phyloP scores from a whole-genome alignment of 2,113 vertebrate species.

The Prinia subflava region DNA sequence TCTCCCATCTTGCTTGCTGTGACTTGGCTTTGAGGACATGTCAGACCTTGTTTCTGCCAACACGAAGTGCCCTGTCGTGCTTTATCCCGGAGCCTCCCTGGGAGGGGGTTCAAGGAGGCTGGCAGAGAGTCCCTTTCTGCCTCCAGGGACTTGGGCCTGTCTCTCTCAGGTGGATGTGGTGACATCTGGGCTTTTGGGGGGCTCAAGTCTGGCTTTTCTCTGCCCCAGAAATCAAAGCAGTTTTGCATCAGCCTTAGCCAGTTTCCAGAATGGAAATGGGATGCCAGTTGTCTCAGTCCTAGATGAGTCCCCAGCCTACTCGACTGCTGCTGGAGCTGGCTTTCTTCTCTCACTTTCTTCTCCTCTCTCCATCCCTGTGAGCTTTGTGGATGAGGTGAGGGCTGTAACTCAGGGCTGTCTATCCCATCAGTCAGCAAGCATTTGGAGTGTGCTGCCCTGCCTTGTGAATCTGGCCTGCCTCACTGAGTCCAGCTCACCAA shows the following conservation, averaged over 20 bases:
- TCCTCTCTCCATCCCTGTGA: background rate
- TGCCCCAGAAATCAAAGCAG: background rate
- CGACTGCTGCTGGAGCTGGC: background rate
- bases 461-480: background rate
- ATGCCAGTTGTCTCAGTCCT: background rate
- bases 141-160: background rate
- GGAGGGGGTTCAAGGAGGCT: background rate
- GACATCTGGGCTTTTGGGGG: background rate
- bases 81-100: background rate
- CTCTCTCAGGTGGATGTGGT: background rate
- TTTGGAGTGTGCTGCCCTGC: background rate
- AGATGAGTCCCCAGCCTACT: background rate
- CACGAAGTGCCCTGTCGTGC: background rate
- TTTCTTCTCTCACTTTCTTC: background rate
- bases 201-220: background rate
- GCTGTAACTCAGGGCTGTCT: background rate
- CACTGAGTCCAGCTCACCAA: background rate
- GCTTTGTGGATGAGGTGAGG: background rate
- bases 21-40: background rate
- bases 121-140: background rate
- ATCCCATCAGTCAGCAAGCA: background rate
- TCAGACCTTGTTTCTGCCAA: background rate
- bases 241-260: background rate
- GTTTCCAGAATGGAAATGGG: background rate
- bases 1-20: background rate